phyloP scores from a whole-genome alignment of 2,113 vertebrate genomes.

The Anser cygnoides region DNA sequence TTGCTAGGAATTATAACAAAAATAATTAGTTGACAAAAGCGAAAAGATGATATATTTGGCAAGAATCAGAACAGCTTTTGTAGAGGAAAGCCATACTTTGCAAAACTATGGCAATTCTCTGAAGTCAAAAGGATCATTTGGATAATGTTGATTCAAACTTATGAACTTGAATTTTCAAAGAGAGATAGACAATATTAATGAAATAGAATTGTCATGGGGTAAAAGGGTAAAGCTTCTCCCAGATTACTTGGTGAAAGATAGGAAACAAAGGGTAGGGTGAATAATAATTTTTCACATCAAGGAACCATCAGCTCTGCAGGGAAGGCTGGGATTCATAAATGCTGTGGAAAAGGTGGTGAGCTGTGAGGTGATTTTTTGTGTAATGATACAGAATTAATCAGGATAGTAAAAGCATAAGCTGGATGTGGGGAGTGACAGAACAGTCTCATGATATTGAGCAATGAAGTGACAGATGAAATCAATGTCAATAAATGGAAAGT shows the following conservation, averaged over 20 bases:
- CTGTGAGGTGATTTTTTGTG: neutral
- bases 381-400: conserved; percentile 22
- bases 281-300: neutral
- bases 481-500: conserved; percentile 27
- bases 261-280: neutral
- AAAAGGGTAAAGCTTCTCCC: neutral
- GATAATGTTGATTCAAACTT: neutral
- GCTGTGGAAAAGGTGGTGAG: neutral
- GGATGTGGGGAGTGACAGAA: neutral
- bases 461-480: conserved; percentile 26
- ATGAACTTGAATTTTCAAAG: neutral
- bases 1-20: neutral
- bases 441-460: neutral
- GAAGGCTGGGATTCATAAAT: neutral
- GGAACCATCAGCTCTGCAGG: neutral
- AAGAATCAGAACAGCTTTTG: neutral
- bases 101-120: neutral
- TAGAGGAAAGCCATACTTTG: neutral
- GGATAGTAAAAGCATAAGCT: neutral
- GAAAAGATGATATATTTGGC: neutral
- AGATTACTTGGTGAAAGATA: neutral
- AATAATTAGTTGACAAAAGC: neutral
- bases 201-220: neutral
- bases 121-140: neutral
- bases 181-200: neutral